A percentile compares a stretch with the other conserved stretches of the same genome.
Evolutionary conservation across 2,113 vertebrate species (phyloP).

Genomic region (Dendropsophus ebraccatus): DNA sequence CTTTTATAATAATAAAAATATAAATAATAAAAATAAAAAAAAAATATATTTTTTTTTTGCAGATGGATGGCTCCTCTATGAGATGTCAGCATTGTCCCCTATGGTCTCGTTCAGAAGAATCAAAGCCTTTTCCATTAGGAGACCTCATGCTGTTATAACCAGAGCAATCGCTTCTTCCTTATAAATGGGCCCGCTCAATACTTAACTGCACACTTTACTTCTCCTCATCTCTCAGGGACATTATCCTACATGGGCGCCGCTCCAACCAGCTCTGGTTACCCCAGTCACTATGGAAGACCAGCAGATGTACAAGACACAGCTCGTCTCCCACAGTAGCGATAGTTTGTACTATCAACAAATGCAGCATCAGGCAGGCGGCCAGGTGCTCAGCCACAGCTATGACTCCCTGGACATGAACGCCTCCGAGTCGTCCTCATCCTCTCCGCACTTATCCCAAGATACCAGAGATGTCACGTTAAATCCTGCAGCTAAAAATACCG

Average conservation of each 20-base stretch:
- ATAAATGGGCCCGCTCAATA: constrained; percentile 68
- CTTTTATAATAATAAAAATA: neutral
- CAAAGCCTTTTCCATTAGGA: constrained; percentile 60
- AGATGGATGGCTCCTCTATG: constrained; percentile 23
- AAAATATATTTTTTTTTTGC: neutral
- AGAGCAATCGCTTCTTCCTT: constrained; percentile 65
- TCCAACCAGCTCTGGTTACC: constrained; percentile 69
- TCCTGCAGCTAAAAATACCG: constrained; percentile 74
- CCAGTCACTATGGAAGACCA: constrained; percentile 81
- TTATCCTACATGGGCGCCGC: constrained; percentile 73
- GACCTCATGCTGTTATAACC: constrained; percentile 60
- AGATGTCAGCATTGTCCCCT: neutral
- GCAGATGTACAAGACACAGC: constrained; percentile 80
- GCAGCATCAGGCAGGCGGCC: constrained; percentile 71
- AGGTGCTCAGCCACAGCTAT: constrained; percentile 74
- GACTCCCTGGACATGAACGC: constrained; percentile 74
- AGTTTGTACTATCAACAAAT: constrained; percentile 75
- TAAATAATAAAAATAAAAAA: neutral
- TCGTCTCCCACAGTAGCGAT: constrained; percentile 73
- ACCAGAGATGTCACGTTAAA: constrained; percentile 73
- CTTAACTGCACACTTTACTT: constrained; percentile 62
- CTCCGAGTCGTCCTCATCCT: constrained; percentile 77
- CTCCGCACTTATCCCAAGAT: constrained; percentile 80
- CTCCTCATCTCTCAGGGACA: constrained; percentile 71
- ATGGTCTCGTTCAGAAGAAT: constrained; percentile 66